Evolutionary conservation across 2,797 vertebrate genomes (phyloP).

Genomic region (Tauraco hartlaubi): DNA sequence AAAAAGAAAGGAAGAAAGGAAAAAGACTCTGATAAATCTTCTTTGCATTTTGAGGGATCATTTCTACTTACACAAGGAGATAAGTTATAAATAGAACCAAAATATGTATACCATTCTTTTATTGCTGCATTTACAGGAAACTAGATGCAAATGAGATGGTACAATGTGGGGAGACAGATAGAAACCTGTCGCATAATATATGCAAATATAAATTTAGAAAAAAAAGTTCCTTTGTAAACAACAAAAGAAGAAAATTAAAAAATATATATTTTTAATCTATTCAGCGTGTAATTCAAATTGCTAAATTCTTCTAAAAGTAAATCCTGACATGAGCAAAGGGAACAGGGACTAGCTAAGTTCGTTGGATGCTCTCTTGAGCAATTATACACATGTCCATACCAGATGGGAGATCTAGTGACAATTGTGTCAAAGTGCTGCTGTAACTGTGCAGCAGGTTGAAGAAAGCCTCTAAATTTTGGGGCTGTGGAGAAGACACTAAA

Average conservation of each 20-base stretch:
- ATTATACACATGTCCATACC: accelerated
- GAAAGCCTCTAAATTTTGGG: not conserved
- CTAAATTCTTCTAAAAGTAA: not conserved
- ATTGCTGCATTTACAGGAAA: not conserved
- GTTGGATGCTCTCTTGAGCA: not conserved
- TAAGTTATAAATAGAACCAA: not conserved
- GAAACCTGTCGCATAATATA: not conserved
- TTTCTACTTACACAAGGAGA: not conserved
- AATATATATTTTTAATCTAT: not conserved
- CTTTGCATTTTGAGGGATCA: not conserved
- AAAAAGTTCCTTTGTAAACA: not conserved
- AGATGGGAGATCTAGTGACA: not conserved
- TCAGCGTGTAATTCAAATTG: not conserved
- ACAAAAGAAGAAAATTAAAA: not conserved
- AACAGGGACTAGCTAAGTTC: not conserved
- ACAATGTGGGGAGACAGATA: not conserved
- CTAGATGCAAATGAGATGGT: not conserved
- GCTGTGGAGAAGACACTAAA: not conserved
- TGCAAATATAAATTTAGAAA: not conserved
- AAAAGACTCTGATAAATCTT: not conserved
- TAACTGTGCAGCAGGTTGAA: not conserved
- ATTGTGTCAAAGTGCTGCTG: not conserved
- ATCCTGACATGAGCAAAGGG: not conserved
- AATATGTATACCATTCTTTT: not conserved
- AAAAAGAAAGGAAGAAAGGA: not conserved